Evolutionary conservation across 2,113 vertebrate species (phyloP).

Genomic region (Castor canadensis): DNA sequence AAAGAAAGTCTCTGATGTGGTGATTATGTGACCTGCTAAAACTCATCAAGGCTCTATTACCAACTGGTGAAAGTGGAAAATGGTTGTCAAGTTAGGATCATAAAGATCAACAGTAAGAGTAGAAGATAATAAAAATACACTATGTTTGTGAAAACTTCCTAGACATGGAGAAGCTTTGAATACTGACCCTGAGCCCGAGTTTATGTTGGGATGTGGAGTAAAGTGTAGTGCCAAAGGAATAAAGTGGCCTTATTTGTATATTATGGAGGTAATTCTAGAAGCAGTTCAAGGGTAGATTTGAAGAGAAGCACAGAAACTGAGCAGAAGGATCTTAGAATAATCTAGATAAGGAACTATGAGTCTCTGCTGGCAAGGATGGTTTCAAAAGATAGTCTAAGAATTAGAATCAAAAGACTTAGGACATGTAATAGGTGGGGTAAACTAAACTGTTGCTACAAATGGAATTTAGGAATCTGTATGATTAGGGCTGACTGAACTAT

Average conservation of each 20-base stretch:
- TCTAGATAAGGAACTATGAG: not conserved
- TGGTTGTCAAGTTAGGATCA: not conserved
- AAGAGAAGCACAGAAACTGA: not conserved
- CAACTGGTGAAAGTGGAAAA: not conserved
- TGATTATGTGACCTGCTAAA: not conserved
- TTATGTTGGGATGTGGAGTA: not conserved
- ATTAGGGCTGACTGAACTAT: not conserved
- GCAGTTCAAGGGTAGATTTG: not conserved
- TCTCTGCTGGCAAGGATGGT: not conserved
- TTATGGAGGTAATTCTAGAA: not conserved
- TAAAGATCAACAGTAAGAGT: not conserved
- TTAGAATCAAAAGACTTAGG: not conserved
- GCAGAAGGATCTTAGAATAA: not conserved
- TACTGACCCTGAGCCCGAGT: not conserved
- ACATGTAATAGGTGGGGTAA: not conserved
- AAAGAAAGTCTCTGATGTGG: not conserved
- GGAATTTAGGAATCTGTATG: not conserved
- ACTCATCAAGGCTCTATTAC: not conserved
- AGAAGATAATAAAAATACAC: not conserved
- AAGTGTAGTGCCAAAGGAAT: not conserved
- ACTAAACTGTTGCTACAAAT: not conserved
- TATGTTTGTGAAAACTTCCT: not conserved
- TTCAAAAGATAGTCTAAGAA: not conserved
- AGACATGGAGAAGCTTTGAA: not conserved
- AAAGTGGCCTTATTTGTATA: too few species aligned